Evolutionary conservation across 2,797 vertebrate genomes (phyloP).

Genomic region (Poecilia wingei): DNA sequence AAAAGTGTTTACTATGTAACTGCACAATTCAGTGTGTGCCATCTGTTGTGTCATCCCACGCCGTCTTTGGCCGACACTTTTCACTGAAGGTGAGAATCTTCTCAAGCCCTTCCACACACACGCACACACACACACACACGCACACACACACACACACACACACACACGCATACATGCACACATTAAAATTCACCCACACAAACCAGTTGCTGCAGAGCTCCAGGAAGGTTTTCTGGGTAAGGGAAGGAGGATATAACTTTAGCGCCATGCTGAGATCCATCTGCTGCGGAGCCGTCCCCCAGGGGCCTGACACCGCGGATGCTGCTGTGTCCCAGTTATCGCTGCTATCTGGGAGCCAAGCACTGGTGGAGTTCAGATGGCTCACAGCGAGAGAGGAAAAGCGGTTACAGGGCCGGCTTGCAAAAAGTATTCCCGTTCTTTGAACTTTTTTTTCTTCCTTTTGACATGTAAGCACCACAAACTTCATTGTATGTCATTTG

Average conservation of each 20-base stretch:
- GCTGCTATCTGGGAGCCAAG: slow-evolving; percentile 22
- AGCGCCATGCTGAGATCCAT: slow-evolving; percentile 67
- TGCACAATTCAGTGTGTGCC: slow-evolving; percentile 49
- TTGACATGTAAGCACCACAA: background rate
- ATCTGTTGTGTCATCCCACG: slow-evolving; percentile 55
- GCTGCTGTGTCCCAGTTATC: slow-evolving; percentile 53
- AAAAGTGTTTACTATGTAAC: slow-evolving; percentile 36
- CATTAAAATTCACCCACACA: slow-evolving; percentile 15
- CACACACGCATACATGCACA: background rate
- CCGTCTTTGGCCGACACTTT: slow-evolving; percentile 47
- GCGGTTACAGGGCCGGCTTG: slow-evolving; percentile 12
- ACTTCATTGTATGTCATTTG: background rate
- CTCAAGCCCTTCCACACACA: slow-evolving; percentile 19
- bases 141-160: background rate
- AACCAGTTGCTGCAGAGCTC: slow-evolving; percentile 36
- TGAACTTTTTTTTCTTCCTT: background rate
- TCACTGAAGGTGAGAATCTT: slow-evolving; percentile 63
- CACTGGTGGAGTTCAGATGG: slow-evolving; percentile 57
- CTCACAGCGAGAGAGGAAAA: slow-evolving; percentile 45
- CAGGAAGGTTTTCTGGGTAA: slow-evolving; percentile 30
- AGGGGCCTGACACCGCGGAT: slow-evolving; percentile 42
- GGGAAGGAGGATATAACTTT: slow-evolving; percentile 57
- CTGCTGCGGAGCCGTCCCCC: slow-evolving; percentile 56
- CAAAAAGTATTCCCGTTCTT: background rate
- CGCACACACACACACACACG: too few species aligned